Evolutionary conservation across 2,888 invertebrate genomes (phyloP).

Genomic region (Synanthedon andrenaeformis): DNA sequence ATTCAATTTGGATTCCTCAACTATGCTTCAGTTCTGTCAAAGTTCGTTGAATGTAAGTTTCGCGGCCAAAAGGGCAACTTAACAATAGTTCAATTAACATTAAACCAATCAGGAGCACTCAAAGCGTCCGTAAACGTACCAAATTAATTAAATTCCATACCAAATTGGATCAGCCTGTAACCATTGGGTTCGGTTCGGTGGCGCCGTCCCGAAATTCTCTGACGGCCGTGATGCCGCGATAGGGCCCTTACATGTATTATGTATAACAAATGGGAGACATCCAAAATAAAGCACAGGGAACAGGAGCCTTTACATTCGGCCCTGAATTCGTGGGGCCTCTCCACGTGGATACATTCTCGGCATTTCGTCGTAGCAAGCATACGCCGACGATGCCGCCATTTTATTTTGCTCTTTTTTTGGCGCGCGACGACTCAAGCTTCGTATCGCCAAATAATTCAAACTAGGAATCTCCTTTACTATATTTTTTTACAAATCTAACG

Average conservation of each 20-base stretch:
- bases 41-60: too few species aligned
- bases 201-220: slow-evolving; percentile 64
- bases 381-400: slow-evolving; percentile 44
- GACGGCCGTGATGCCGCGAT: slow-evolving; percentile 59
- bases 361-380: slow-evolving; percentile 41
- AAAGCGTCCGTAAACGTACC: neutral
- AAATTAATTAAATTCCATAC: neutral
- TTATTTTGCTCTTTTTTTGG: slow-evolving; percentile 39
- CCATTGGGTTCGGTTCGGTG: slow-evolving; percentile 31
- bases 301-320: slow-evolving; percentile 42
- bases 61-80: neutral
- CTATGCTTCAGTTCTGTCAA: too few species aligned
- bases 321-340: slow-evolving; percentile 40
- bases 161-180: slow-evolving; percentile 40
- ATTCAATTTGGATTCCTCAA: too few species aligned
- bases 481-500: too few species aligned
- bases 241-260: slow-evolving; percentile 63
- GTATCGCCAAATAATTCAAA: neutral
- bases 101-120: neutral
- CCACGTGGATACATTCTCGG: slow-evolving; percentile 57
- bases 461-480: neutral
- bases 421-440: slow-evolving; percentile 25
- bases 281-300: slow-evolving; percentile 54
- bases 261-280: slow-evolving; percentile 70
- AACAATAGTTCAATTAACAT: neutral